A percentile compares a stretch with the other conserved stretches of the same genome.
These are phyloP conservation scores for Callyntrura guangdongensis DNA, from an alignment of 2,888 invertebrate genomes.

Conservation along the genomic window DNA sequence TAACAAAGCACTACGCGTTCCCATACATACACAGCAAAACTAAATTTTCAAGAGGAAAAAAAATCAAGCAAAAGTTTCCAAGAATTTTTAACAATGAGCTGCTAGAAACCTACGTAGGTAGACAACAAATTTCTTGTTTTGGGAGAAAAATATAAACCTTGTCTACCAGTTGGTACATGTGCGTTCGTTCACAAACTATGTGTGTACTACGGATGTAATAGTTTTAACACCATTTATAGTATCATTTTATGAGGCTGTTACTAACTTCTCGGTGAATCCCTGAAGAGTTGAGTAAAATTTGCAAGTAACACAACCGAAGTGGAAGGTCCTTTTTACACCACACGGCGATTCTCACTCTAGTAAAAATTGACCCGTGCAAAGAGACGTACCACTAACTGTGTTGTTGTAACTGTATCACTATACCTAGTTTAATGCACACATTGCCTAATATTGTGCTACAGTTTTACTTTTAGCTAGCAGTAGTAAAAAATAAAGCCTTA, in stretches of 20 bases:
- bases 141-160: neutral
- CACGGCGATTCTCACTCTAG: neutral
- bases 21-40: neutral
- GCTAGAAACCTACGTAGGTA: neutral
- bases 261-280: slow-evolving; percentile 34
- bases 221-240: slow-evolving; percentile 42
- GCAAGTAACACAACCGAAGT: slow-evolving; percentile 25
- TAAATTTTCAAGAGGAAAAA: neutral
- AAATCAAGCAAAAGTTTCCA: neutral
- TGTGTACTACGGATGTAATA: neutral
- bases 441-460: too few relatives aligned
- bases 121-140: too few relatives aligned
- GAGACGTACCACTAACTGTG: neutral
- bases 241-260: slow-evolving; percentile 64
- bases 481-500: too few relatives aligned
- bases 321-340: slow-evolving; percentile 16
- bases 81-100: neutral
- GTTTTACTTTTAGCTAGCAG: too few relatives aligned
- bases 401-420: too few relatives aligned
- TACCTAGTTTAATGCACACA: too few relatives aligned
- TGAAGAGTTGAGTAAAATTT: slow-evolving; percentile 49
- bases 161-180: neutral
- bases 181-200: neutral
- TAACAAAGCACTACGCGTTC: neutral
- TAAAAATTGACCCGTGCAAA: slow-evolving; percentile 23